Percentiles rank a stretch among this genome's conserved stretches.
These are phyloP conservation scores for Microctenopoma lineatum DNA, from an alignment of 2,797 vertebrate species.

Conservation along the genomic window DNA sequence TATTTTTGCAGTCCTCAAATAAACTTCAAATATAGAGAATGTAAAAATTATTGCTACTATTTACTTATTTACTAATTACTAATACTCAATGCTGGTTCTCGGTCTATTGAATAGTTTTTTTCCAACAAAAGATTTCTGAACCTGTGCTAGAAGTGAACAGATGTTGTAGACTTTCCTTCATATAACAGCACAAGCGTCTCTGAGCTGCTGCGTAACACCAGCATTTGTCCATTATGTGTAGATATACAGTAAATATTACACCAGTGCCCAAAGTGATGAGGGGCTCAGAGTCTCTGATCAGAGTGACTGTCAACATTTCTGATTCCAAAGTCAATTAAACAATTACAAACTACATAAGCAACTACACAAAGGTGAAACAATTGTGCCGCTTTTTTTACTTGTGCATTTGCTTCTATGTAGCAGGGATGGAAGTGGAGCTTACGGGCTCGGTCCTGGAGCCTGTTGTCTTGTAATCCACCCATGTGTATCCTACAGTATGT, in stretches of 20 bases:
- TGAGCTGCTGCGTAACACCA: constrained; percentile 4
- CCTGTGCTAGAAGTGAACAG: constrained; percentile 3
- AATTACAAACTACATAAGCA: background rate
- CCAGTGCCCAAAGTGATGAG: background rate
- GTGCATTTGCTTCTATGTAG: background rate
- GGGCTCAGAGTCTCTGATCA: background rate
- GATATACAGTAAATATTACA: background rate
- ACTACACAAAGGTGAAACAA: no score
- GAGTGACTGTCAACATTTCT: background rate
- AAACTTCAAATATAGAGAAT: no score
- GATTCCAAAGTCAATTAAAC: background rate
- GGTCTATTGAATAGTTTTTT: constrained; percentile 19
- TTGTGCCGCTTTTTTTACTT: background rate
- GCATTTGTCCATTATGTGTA: background rate
- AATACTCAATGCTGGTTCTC: constrained; percentile 13
- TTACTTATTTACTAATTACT: no score
- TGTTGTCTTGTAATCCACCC: background rate
- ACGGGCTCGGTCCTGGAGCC: background rate
- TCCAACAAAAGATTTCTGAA: constrained; percentile 15
- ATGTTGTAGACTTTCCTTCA: constrained; percentile 38
- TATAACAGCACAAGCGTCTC: constrained; percentile 18
- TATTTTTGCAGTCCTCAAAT: background rate
- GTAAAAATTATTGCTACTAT: no score
- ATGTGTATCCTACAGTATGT: background rate
- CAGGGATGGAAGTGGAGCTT: background rate